Evolutionary conservation across 1,140 invertebrate genomes (phyloP).

Genomic region (Drosophila lowei): DNA sequence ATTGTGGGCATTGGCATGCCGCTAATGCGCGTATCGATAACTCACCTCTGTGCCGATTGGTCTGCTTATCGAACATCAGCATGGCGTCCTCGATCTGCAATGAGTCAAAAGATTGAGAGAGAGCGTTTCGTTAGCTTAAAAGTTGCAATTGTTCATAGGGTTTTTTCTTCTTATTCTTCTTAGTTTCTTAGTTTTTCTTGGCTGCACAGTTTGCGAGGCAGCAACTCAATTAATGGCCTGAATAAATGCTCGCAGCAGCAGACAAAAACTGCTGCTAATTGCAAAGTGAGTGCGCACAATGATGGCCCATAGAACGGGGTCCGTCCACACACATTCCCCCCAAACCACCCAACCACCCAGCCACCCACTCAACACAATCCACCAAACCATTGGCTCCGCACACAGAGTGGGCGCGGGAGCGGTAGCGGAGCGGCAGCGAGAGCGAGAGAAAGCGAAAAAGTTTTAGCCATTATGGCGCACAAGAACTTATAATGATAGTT

Average conservation of each 20-base stretch:
- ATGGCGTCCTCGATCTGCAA: slow-evolving; percentile 99
- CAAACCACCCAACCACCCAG: not conserved
- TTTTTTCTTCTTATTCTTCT: slow-evolving; percentile 41
- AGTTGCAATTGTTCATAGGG: slow-evolving; percentile 14
- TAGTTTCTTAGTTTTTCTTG: slow-evolving; percentile 41
- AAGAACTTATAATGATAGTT: slow-evolving; percentile 80
- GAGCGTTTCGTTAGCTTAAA: slow-evolving; percentile 30
- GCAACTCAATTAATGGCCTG: slow-evolving; percentile 76
- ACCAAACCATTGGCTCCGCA: not conserved
- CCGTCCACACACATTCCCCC: not conserved
- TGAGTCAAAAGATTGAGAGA: slow-evolving; percentile 10
- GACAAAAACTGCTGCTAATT: slow-evolving; percentile 81
- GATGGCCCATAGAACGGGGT: slow-evolving; percentile 4
- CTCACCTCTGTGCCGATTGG: slow-evolving; percentile 99
- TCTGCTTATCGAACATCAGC: slow-evolving; percentile 99
- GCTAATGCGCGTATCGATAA: not conserved
- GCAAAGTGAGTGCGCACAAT: slow-evolving; percentile 67
- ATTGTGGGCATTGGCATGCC: not conserved
- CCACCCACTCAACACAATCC: not conserved
- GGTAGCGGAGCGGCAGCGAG: too few species aligned
- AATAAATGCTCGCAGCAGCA: slow-evolving; percentile 67
- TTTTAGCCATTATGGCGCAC: slow-evolving; percentile 73
- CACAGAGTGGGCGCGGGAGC: not conserved
- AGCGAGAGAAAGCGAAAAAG: slow-evolving; percentile 36
- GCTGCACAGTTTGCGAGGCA: slow-evolving; percentile 34